Percentiles rank a stretch among this genome's conserved stretches.
These are phyloP conservation scores for Cotesia vestalis DNA, from an alignment of 1,140 invertebrate genomes.

Conservation along the genomic window DNA sequence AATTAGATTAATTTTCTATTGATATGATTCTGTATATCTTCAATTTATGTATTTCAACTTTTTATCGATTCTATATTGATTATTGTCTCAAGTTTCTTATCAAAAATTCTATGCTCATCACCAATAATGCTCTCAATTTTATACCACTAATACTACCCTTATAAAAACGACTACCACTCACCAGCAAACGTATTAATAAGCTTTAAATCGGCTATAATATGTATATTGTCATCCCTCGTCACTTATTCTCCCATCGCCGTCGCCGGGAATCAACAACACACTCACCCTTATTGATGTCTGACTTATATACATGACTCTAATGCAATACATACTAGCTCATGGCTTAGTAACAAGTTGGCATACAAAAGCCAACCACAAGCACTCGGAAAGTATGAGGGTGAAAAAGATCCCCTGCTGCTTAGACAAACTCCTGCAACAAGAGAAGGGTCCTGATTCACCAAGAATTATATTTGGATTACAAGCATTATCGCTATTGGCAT, in stretches of 20 bases:
- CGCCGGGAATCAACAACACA: background rate
- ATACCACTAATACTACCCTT: too few species aligned
- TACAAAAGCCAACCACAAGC: conserved; percentile 31
- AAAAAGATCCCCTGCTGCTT: conserved; percentile 24
- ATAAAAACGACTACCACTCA: background rate
- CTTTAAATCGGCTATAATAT: background rate
- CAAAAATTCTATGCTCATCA: too few species aligned
- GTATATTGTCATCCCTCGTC: background rate
- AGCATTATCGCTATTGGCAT: conserved; percentile 63
- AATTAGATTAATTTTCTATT: too few species aligned
- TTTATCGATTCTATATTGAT: too few species aligned
- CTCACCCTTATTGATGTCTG: conserved; percentile 1
- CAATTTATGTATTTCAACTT: too few species aligned
- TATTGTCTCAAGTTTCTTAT: too few species aligned
- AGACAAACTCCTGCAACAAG: conserved; percentile 37
- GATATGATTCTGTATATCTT: too few species aligned
- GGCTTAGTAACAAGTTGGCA: background rate
- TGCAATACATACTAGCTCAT: background rate
- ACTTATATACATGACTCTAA: conserved; percentile 18
- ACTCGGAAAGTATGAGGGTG: conserved; percentile 28
- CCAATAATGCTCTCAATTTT: too few species aligned
- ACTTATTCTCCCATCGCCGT: conserved; percentile 11
- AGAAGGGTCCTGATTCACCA: conserved; percentile 46
- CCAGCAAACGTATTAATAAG: background rate
- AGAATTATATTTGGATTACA: conserved; percentile 67